Evolutionary conservation across 2,888 invertebrate genomes (phyloP).

Genomic region (Dicyrtomina minuta): DNA sequence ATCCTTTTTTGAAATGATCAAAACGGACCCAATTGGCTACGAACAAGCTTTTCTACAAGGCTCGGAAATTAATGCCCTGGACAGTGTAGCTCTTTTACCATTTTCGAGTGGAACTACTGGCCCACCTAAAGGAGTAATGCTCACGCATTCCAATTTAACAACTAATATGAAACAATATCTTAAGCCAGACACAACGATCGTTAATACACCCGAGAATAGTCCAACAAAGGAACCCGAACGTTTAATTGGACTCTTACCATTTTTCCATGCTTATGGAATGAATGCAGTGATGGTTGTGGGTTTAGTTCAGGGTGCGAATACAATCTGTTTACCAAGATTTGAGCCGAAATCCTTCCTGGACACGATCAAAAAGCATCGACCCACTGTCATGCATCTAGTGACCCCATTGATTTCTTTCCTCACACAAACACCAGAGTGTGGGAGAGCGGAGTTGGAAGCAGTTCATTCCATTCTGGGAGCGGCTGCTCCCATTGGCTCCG

Average conservation of each 20-base stretch:
- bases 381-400: slow-evolving; percentile 61
- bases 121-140: slow-evolving; percentile 75
- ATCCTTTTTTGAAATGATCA: slow-evolving; percentile 47
- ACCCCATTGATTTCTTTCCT: slow-evolving; percentile 76
- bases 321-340: slow-evolving; percentile 63
- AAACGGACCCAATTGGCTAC: slow-evolving; percentile 40
- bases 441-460: slow-evolving; percentile 66
- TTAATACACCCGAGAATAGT: background rate
- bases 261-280: slow-evolving; percentile 67
- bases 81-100: slow-evolving; percentile 36
- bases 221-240: slow-evolving; percentile 25
- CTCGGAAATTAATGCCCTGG: slow-evolving; percentile 34
- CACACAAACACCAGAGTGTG: slow-evolving; percentile 68
- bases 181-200: background rate
- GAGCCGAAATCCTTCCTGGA: slow-evolving; percentile 72
- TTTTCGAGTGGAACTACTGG: slow-evolving; percentile 58
- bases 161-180: slow-evolving; percentile 3
- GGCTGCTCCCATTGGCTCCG: slow-evolving; percentile 66
- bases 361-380: slow-evolving; percentile 63
- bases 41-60: slow-evolving; percentile 37
- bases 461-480: slow-evolving; percentile 64
- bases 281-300: slow-evolving; percentile 67
- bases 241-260: slow-evolving; percentile 44
- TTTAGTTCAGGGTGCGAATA: slow-evolving; percentile 64
- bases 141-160: slow-evolving; percentile 55